phyloP scores from a whole-genome alignment of 1,140 invertebrate species.

The Euura saliciscinereae region DNA sequence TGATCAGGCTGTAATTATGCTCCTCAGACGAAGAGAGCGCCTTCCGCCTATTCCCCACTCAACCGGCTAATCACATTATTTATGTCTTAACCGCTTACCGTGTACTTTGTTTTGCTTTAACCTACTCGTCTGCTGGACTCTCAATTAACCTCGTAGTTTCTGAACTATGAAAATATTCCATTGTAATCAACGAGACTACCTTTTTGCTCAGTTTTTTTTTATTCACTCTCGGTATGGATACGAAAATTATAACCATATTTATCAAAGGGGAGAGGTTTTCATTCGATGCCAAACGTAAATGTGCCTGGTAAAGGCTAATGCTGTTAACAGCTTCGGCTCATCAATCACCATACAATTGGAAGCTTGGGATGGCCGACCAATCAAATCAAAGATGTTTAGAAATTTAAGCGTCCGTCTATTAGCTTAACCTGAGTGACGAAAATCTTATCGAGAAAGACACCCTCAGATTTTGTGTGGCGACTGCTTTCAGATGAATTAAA shows the following conservation, averaged over 20 bases:
- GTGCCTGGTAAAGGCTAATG: not conserved
- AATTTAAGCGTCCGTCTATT: too few relatives aligned
- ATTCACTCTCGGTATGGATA: too few relatives aligned
- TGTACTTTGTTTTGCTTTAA: not conserved
- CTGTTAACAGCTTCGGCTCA: conserved; percentile 4
- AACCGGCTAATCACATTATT: not conserved
- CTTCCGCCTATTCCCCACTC: conserved; percentile 27
- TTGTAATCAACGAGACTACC: too few relatives aligned
- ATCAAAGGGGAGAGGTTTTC: too few relatives aligned
- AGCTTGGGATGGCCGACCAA: not conserved
- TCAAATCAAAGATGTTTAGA: not conserved
- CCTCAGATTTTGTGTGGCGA: too few relatives aligned
- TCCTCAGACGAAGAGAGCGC: conserved; percentile 22
- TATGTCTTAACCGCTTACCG: not conserved
- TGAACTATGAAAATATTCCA: too few relatives aligned
- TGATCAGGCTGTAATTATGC: conserved; percentile 55
- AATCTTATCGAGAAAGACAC: too few relatives aligned
- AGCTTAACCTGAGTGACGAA: too few relatives aligned
- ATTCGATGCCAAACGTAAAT: too few relatives aligned
- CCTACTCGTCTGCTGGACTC: not conserved
- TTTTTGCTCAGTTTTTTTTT: too few relatives aligned
- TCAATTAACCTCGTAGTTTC: not conserved
- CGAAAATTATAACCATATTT: too few relatives aligned
- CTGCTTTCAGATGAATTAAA: not conserved
- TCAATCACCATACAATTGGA: not conserved